Evolutionary conservation across 2,113 vertebrate species (phyloP), one percentile per base, ranked within the genome.

Genomic region (Mirounga angustirostris): DNA sequence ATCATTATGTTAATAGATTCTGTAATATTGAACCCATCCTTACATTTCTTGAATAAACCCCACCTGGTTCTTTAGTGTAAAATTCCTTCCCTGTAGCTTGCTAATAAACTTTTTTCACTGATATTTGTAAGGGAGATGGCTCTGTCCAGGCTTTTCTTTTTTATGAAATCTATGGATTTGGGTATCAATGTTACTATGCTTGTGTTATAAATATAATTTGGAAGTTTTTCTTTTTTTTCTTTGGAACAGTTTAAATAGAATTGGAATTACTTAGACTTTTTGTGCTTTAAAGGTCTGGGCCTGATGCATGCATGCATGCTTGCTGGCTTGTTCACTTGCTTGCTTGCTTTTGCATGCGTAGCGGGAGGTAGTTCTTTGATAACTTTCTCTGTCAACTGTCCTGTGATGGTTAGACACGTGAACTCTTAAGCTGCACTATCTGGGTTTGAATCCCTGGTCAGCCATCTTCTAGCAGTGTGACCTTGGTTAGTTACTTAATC

Each of bases 181-280:
- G 46, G 24, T 91, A 58, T 76, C 56, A 82, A 0, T 81, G 36
- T 82, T 82, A 36, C 18, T 69, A 28, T 90, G 80, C n/a, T 28
- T 85, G 26, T 93, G 69, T 83, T 78, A 40, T 19, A 80, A 40
- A 54, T 91, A 63, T 58, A 63, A 74, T 73, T 80, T 87, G 94
- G 54, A 40, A 54, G 65, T 58, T 76, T 87, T 87, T 87, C 24
- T 65, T 88, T 56, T 61, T 76, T 87, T 87, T 87, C 30, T 82
- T 88, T 56, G 73, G 4, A 93, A 52, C 14, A 78, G n/a, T 89
- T 92, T 71, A 89, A 83, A 30, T 76, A 63, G 24, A 58, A 40
- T 63, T 78, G 28, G 74, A 91, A 82, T 91, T 88, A 82, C n/a
- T 73, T 81, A 18, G 1, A 65, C 46, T 83, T 82, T 93, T 91